Evolutionary conservation across 2,888 invertebrate genomes (phyloP).

Genomic region (Leucania comma): DNA sequence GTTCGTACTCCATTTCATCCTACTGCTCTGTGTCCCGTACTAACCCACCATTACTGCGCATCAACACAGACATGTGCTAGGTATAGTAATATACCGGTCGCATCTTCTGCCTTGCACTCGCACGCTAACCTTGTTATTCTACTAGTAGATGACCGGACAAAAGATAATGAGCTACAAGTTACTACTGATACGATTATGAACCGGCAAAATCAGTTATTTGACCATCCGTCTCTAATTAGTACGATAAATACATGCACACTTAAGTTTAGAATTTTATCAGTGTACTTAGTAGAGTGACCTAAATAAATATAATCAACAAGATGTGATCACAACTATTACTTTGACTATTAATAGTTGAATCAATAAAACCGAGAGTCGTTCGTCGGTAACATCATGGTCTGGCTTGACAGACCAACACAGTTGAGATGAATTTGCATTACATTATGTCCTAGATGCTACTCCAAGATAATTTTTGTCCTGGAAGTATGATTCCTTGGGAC

Average conservation of each 20-base stretch:
- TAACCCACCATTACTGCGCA: conserved; percentile 31
- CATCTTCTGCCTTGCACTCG: conserved; percentile 68
- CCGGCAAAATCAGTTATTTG: conserved; percentile 32
- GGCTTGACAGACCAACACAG: background rate
- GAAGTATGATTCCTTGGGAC: too few species aligned
- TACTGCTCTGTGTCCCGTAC: conserved; percentile 33
- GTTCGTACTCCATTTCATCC: conserved; percentile 23
- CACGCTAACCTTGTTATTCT: conserved; percentile 66
- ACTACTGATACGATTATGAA: conserved; percentile 18
- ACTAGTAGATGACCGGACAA: conserved; percentile 61
- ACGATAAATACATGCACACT: conserved; percentile 13
- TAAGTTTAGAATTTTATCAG: conserved; percentile 21
- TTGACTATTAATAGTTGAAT: background rate
- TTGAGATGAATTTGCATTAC: background rate
- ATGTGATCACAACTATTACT: conserved; percentile 11
- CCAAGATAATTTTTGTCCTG: too few species aligned
- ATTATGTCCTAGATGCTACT: too few species aligned
- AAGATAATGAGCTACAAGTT: conserved; percentile 36
- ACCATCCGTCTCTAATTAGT: conserved; percentile 16
- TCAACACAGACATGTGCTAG: conserved; percentile 13
- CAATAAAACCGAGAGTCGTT: background rate
- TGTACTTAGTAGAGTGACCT: background rate
- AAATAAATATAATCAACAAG: conserved; percentile 14
- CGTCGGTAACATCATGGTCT: background rate
- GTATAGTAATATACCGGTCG: conserved; percentile 26